These are phyloP conservation scores for Ceratoteleas bidentatus DNA, from an alignment of 1,140 invertebrate genomes.

Conservation along the genomic window DNA sequence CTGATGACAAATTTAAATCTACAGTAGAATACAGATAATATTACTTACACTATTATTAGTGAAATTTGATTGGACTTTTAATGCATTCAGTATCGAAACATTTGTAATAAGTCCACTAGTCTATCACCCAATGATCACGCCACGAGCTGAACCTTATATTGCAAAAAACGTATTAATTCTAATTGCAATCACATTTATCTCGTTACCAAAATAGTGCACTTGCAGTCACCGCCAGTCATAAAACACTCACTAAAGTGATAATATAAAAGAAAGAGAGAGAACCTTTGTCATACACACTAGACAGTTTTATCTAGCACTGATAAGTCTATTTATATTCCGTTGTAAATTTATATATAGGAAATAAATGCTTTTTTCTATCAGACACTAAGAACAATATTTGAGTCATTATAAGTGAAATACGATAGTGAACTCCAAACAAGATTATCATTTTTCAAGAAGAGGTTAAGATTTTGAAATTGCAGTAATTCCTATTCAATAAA, in stretches of 20 bases:
- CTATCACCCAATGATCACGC: too few species aligned
- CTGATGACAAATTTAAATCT: too few species aligned
- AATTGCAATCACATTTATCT: slow-evolving; percentile 17
- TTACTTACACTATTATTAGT: too few species aligned
- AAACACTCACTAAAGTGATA: slow-evolving; percentile 20
- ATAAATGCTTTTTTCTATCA: slow-evolving; percentile 26
- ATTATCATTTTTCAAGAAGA: neutral
- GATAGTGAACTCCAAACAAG: slow-evolving; percentile 6
- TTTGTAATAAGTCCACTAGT: too few species aligned
- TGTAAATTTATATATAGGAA: slow-evolving; percentile 37
- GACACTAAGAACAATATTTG: slow-evolving; percentile 18
- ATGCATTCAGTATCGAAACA: too few species aligned
- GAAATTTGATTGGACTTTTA: too few species aligned
- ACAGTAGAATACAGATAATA: too few species aligned
- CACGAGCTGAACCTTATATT: too few species aligned
- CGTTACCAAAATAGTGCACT: slow-evolving; percentile 24
- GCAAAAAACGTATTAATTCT: too few species aligned
- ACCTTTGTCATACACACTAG: slow-evolving; percentile 35
- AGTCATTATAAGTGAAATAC: slow-evolving; percentile 21
- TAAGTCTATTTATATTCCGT: slow-evolving; percentile 49
- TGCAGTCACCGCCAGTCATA: slow-evolving; percentile 20
- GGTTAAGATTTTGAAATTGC: neutral
- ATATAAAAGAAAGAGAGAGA: slow-evolving; percentile 51
- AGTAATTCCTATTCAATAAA: too few species aligned
- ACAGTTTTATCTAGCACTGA: slow-evolving; percentile 48